A percentile compares a stretch with the other conserved stretches of the same genome.
Evolutionary conservation across 1,140 invertebrate genomes (phyloP).

Genomic region (Teleopsis dalmanni): DNA sequence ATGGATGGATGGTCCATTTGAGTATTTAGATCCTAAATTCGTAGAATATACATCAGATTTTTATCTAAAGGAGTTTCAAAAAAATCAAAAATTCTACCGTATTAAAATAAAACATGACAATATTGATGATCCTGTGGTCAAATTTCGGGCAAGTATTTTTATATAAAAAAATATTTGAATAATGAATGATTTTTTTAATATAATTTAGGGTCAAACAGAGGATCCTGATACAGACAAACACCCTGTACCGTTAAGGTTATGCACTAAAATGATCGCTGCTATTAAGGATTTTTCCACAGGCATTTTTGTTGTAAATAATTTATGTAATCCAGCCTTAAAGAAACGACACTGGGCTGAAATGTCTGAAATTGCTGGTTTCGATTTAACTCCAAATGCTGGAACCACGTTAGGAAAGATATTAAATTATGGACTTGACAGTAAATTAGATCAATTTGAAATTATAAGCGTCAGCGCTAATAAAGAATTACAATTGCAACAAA

Average conservation of each 20-base stretch:
- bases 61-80: slow-evolving; percentile 65
- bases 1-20: slow-evolving; percentile 87
- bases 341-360: slow-evolving; percentile 89
- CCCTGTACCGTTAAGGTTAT: slow-evolving; percentile 70
- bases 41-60: slow-evolving; percentile 67
- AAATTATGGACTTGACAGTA: slow-evolving; percentile 62
- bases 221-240: slow-evolving; percentile 67
- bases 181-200: slow-evolving; percentile 7
- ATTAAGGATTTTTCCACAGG: slow-evolving; percentile 75
- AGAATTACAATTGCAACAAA: slow-evolving; percentile 72
- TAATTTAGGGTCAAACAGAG: slow-evolving; percentile 56
- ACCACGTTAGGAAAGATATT: slow-evolving; percentile 78
- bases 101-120: slow-evolving; percentile 69
- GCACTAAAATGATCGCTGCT: slow-evolving; percentile 58
- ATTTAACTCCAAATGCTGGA: slow-evolving; percentile 78
- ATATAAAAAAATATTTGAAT: not conserved
- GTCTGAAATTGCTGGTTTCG: slow-evolving; percentile 68
- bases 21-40: slow-evolving; percentile 64
- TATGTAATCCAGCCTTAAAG: slow-evolving; percentile 81
- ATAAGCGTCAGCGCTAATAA: slow-evolving; percentile 86
- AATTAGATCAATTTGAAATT: slow-evolving; percentile 73
- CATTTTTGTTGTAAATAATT: slow-evolving; percentile 69
- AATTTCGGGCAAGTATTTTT: slow-evolving; percentile 48
- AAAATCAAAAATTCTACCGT: slow-evolving; percentile 73
- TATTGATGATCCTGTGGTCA: slow-evolving; percentile 55